Conservation (phyloP, 2,113 vertebrate genomes). For the Monarcha castaneiventris region DNA sequence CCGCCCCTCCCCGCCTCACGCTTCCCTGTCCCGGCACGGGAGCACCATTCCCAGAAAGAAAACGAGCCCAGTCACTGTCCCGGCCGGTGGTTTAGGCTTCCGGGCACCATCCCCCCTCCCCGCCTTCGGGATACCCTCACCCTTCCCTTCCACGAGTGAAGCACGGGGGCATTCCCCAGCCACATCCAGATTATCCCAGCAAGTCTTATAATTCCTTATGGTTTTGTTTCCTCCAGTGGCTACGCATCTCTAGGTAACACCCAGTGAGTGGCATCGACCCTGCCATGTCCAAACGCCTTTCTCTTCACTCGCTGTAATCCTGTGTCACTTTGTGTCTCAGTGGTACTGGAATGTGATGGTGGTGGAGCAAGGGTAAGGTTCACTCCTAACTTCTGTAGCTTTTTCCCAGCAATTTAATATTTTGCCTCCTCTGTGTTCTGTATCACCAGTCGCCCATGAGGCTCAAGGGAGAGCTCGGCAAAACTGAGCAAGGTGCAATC, state of each 20-base stretch:
- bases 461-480: background rate
- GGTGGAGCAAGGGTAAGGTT: background rate
- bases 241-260: background rate
- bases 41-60: background rate
- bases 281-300: fast-evolving
- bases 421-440: background rate
- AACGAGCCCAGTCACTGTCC: background rate
- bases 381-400: background rate
- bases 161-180: background rate
- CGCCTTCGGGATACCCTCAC: background rate
- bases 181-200: background rate
- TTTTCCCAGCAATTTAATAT: background rate
- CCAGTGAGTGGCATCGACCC: background rate
- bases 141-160: background rate
- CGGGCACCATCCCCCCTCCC: background rate
- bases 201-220: background rate
- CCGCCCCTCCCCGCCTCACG: no score
- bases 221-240: background rate
- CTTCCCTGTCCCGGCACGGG: background rate
- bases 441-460: fast-evolving
- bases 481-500: background rate
- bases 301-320: background rate
- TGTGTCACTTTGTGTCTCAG: background rate
- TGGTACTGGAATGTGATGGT: fast-evolving
- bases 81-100: background rate